phyloP scores from a whole-genome alignment of 1,140 invertebrate genomes.

The Anastatus disparis region DNA sequence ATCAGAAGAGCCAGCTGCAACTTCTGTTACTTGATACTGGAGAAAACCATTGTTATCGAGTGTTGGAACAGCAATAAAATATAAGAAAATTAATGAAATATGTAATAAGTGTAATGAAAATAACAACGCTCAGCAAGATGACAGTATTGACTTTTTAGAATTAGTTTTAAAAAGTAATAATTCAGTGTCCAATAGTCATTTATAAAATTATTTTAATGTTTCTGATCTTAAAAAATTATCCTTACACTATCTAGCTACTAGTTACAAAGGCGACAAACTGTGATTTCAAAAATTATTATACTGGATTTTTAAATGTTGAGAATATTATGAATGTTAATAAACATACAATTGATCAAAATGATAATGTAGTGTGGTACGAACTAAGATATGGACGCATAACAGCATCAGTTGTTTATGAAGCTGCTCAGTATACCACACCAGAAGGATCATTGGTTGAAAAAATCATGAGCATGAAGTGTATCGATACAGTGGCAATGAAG shows the following conservation, averaged over 20 bases:
- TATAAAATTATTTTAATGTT: constrained; percentile 29
- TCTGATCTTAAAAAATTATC: neutral
- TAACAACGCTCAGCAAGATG: neutral
- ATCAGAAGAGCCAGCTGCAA: constrained; percentile 54
- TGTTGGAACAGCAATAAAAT: constrained; percentile 18
- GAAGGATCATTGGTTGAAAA: constrained; percentile 45
- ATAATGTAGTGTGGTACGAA: constrained; percentile 46
- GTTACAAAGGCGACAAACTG: neutral
- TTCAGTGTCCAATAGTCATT: neutral
- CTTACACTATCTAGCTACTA: neutral
- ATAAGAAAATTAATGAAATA: neutral
- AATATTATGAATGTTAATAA: neutral
- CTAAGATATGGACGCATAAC: constrained; percentile 54
- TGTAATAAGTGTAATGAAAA: neutral
- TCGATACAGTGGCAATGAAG: constrained; percentile 44
- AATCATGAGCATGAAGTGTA: constrained; percentile 44
- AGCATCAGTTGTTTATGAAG: constrained; percentile 54
- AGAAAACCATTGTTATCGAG: constrained; percentile 45
- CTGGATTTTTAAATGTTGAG: neutral
- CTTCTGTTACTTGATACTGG: constrained; percentile 55
- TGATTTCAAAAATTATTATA: neutral
- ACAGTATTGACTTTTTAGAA: neutral
- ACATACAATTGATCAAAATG: constrained; percentile 27
- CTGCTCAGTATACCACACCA: constrained; percentile 48
- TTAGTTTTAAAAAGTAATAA: neutral